Evolutionary conservation across 2,113 vertebrate genomes (phyloP).

Genomic region (Charina bottae): DNA sequence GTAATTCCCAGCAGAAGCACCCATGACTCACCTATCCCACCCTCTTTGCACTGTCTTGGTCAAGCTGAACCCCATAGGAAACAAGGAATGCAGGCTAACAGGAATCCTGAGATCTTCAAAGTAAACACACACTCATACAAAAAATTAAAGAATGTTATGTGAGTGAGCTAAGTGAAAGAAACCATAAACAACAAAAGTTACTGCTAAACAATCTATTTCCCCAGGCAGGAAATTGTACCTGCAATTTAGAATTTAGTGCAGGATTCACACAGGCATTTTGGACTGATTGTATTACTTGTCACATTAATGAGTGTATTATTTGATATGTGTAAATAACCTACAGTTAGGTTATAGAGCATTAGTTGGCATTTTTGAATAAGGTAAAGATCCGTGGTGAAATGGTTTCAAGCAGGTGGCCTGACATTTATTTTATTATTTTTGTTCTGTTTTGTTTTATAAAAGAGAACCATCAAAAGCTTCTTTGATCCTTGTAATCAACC

Average conservation of each 20-base stretch:
- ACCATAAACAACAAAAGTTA: background rate
- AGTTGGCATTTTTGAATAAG: constrained; percentile 1
- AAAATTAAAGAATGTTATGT: background rate
- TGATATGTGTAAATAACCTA: constrained; percentile 1
- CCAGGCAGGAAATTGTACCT: background rate
- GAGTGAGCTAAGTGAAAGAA: background rate
- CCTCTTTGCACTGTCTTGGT: background rate
- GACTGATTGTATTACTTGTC: background rate
- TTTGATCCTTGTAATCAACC: background rate
- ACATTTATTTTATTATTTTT: background rate
- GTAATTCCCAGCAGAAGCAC: background rate
- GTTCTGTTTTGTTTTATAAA: background rate
- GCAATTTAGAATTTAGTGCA: background rate
- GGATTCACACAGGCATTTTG: background rate
- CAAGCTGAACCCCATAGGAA: background rate
- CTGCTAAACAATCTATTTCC: background rate
- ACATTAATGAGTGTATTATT: background rate
- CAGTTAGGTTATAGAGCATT: background rate
- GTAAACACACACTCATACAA: background rate
- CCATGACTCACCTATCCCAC: background rate
- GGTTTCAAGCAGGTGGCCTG: background rate
- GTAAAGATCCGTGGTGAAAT: background rate
- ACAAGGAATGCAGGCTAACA: background rate
- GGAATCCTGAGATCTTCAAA: background rate
- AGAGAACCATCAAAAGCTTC: background rate